Evolutionary conservation across 2,888 invertebrate genomes (phyloP).

Genomic region (Temnothorax rugatulus): DNA sequence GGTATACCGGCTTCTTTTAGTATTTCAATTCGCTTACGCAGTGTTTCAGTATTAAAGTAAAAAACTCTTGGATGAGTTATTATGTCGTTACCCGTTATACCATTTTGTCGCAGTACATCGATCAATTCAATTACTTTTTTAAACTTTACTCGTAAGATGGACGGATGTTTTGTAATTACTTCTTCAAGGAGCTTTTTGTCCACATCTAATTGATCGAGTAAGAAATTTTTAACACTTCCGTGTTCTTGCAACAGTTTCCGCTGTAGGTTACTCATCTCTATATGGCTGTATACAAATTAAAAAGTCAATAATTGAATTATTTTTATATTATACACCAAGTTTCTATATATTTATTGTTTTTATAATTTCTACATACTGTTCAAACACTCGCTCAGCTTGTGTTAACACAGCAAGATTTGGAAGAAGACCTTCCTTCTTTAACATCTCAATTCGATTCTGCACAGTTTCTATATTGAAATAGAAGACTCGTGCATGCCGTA

Average conservation of each 20-base stretch:
- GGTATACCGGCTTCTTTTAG: neutral
- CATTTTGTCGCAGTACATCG: conserved; percentile 16
- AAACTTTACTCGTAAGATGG: neutral
- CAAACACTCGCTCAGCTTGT: neutral
- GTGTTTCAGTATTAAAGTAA: neutral
- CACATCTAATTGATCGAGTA: conserved; percentile 8
- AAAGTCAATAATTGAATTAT: neutral
- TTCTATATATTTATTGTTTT: neutral
- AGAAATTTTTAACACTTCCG: conserved; percentile 9
- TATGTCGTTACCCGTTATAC: conserved; percentile 34
- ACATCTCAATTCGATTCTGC: conserved; percentile 9
- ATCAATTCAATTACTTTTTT: conserved; percentile 20
- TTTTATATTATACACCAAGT: neutral
- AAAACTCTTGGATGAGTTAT: conserved; percentile 1
- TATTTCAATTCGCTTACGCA: conserved; percentile 34
- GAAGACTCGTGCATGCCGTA: neutral
- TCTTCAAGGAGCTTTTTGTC: neutral
- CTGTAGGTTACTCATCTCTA: neutral
- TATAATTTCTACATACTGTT: conserved; percentile 18
- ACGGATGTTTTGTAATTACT: neutral
- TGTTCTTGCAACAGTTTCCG: neutral
- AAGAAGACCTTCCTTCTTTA: neutral
- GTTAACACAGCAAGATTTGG: neutral
- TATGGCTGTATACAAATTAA: conserved; percentile 3
- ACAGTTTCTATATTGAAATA: neutral